Evolutionary conservation across 2,888 invertebrate species (phyloP).

Genomic region (Scotopteryx bipunctaria): DNA sequence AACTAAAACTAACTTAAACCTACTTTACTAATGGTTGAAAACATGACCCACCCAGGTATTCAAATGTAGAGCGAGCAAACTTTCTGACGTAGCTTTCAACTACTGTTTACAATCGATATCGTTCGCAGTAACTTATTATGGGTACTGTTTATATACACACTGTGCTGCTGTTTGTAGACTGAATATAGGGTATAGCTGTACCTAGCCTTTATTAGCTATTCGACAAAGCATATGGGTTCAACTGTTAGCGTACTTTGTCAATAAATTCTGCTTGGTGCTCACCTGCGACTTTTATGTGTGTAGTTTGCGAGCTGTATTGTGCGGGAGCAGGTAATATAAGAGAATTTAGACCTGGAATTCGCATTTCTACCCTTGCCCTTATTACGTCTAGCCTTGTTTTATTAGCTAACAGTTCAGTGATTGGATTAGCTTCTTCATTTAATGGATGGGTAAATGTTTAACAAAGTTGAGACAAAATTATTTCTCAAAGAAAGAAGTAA

Average conservation of each 20-base stretch:
- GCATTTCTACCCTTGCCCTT: not conserved
- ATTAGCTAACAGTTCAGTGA: not conserved
- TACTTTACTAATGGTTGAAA: not conserved
- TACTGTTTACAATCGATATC: constrained; percentile 31
- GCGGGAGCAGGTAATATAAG: constrained; percentile 1
- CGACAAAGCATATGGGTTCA: constrained; percentile 31
- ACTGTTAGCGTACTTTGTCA: constrained; percentile 36
- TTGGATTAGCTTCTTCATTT: not conserved
- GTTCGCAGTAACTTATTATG: constrained; percentile 28
- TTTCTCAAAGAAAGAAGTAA: too few species aligned
- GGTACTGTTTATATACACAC: constrained; percentile 31
- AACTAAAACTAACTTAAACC: too few species aligned
- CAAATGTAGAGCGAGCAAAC: constrained; percentile 7
- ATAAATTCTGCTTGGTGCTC: constrained; percentile 40
- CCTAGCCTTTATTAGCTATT: constrained; percentile 43
- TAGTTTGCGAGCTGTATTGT: constrained; percentile 18
- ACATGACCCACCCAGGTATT: constrained; percentile 2
- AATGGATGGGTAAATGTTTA: not conserved
- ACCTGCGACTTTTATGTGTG: constrained; percentile 37
- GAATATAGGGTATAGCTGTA: too few species aligned
- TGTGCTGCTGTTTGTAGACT: constrained; percentile 25
- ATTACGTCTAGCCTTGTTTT: not conserved
- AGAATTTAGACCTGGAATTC: constrained; percentile 3
- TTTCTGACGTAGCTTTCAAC: constrained; percentile 15
- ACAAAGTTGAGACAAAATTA: not conserved